Evolutionary conservation across 1,140 invertebrate genomes (phyloP).

Genomic region (Pygmarrhopalites habei): DNA sequence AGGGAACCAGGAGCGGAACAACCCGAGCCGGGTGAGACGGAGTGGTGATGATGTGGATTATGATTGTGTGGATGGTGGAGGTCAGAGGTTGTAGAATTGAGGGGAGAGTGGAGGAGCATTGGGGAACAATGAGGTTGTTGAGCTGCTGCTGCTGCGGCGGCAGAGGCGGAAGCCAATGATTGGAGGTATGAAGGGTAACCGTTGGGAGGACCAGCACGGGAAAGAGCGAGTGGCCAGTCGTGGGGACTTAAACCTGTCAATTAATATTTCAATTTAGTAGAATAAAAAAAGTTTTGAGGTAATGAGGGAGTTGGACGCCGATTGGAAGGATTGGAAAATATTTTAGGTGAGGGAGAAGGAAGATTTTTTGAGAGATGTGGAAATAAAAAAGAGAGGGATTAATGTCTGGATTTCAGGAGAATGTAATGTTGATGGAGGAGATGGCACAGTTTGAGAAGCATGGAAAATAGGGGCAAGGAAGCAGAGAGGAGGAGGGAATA

Average conservation of each 20-base stretch:
- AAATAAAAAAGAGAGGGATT: no score
- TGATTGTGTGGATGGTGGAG: conserved; percentile 4
- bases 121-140: conserved; percentile 11
- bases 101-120: neutral
- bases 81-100: neutral
- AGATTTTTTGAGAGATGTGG: no score
- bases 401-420: no score
- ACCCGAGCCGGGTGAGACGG: neutral
- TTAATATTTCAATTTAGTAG: neutral
- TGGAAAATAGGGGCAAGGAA: no score
- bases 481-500: no score
- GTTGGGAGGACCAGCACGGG: conserved; percentile 1
- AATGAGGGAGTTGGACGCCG: neutral
- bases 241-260: conserved; percentile 30
- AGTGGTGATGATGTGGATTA: neutral
- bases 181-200: conserved; percentile 30
- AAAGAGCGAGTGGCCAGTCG: conserved; percentile 31
- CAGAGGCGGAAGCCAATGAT: conserved; percentile 22
- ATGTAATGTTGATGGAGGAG: no score
- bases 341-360: no score
- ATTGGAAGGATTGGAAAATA: neutral
- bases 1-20: neutral
- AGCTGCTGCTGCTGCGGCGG: conserved; percentile 1
- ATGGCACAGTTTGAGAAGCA: no score
- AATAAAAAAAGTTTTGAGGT: neutral